Evolutionary conservation across 2,888 invertebrate genomes (phyloP).

Genomic region (Exocentrus adspersus): DNA sequence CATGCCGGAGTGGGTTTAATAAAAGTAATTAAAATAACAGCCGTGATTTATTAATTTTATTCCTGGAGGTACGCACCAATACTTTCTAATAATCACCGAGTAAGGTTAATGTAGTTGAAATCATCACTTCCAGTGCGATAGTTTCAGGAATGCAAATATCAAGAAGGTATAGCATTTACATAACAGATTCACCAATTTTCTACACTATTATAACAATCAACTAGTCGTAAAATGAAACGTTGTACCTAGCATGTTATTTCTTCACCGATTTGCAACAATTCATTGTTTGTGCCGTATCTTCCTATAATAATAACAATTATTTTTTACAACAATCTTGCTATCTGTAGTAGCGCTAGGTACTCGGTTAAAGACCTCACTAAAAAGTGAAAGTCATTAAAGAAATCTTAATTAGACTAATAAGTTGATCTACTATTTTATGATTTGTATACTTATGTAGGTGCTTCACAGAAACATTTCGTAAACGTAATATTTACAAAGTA

Average conservation of each 20-base stretch:
- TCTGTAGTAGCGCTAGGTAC: too few relatives aligned
- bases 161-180: neutral
- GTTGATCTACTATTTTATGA: too few relatives aligned
- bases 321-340: too few relatives aligned
- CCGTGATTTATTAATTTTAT: constrained; percentile 5
- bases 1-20: neutral
- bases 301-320: too few relatives aligned
- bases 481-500: too few relatives aligned
- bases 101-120: neutral
- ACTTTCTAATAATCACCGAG: constrained; percentile 3
- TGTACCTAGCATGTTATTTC: neutral
- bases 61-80: neutral
- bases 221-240: neutral
- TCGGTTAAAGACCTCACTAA: too few relatives aligned
- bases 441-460: too few relatives aligned
- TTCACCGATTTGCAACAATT: neutral
- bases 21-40: constrained; percentile 11
- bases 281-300: too few relatives aligned
- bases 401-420: too few relatives aligned
- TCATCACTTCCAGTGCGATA: neutral
- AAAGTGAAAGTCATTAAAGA: neutral
- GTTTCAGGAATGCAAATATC: neutral
- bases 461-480: too few relatives aligned
- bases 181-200: neutral
- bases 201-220: neutral